These are phyloP conservation scores for Drosophila malerkotliana DNA, from an alignment of 1,140 invertebrate genomes.

Conservation along the genomic window DNA sequence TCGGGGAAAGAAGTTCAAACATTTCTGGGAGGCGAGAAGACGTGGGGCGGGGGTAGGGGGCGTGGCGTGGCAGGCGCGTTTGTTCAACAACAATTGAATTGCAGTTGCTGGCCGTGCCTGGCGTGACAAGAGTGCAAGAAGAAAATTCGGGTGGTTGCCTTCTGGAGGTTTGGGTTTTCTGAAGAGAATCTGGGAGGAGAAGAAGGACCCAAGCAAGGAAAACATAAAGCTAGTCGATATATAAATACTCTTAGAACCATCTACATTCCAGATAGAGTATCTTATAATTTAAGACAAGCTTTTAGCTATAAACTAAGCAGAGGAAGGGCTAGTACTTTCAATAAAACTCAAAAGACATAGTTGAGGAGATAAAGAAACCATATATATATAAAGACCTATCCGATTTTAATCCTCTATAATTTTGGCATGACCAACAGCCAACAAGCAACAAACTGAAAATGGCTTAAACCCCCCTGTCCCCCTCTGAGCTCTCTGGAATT, in stretches of 20 bases:
- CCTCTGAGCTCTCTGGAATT: neutral
- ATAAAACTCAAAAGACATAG: too few relatives aligned
- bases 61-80: conserved; percentile 1
- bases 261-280: too few relatives aligned
- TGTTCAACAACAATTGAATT: conserved; percentile 77
- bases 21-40: conserved; percentile 46
- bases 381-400: too few relatives aligned
- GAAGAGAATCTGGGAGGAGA: too few relatives aligned
- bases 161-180: too few relatives aligned
- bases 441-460: neutral
- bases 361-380: too few relatives aligned
- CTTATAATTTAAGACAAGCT: too few relatives aligned
- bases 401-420: neutral
- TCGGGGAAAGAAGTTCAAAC: conserved; percentile 76
- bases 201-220: too few relatives aligned
- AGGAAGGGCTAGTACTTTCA: too few relatives aligned
- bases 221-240: neutral
- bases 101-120: conserved; percentile 76
- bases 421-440: neutral
- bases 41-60: neutral
- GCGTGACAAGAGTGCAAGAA: conserved; percentile 73
- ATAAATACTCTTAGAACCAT: neutral
- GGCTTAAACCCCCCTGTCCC: neutral
- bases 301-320: too few relatives aligned
- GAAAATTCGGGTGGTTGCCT: neutral